Evolutionary conservation across 1,140 invertebrate genomes (phyloP), one percentile per base, ranked within the genome.

Genomic region (Diachasmimorpha longicaudata): DNA sequence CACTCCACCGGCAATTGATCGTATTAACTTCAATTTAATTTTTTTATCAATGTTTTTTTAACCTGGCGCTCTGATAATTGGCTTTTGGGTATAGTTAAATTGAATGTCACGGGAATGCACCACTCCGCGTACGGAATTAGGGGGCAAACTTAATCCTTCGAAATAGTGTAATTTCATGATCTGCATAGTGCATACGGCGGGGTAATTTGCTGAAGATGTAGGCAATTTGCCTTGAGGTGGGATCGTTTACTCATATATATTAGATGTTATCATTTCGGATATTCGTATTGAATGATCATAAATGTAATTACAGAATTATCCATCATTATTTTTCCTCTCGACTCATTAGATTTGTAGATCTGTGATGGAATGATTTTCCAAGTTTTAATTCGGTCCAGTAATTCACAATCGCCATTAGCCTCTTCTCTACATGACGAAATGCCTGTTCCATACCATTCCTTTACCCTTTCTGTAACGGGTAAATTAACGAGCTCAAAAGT

Each of bases 401-500:
- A 46, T 39, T 76, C 74, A 58, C 66, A 70, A 75, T 44, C 69
- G 72, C 66, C 36, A 39, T 68, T 68, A 68, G 25, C 31, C 66
- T 37, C n/a, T 39, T 9, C 48, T 44, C 42, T 44, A 21, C 21
- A 75, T 67, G 69, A 68, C 66, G 66, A 68, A 76, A 48, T 25
- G 74, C 46, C 68, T 36, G 52, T 5, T 46, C 48, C 21, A 63
- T 31, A 39, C 72, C 67, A 74, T 79, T 74, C 70, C 67, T 76
- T 76, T 74, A 72, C 42, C 67, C 72, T 39, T 39, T 63, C 25
- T 36, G 36, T 63, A 39, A 37, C 67, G 69, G 19, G 10, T 46
- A 74, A 79, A 79, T 79, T 79, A 79, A 79, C 73, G 75, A 76
- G 42, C 74, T 73, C 55, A 9, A 71, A 76, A 76, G 67, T 79